phyloP scores from a whole-genome alignment of 2,888 invertebrate genomes.

The Pyralis farinalis region DNA sequence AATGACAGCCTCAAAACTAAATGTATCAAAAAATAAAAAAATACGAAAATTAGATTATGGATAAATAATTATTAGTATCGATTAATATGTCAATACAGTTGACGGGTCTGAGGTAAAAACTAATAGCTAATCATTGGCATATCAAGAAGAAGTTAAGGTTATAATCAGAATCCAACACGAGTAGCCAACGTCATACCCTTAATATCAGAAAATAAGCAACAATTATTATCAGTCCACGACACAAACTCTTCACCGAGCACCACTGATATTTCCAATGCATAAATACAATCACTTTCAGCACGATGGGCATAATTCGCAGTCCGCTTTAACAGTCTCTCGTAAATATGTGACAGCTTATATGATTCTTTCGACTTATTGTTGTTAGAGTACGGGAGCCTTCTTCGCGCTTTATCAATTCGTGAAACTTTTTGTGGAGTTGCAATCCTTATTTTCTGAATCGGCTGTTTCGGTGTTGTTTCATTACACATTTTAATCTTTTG shows the following conservation, averaged over 20 bases:
- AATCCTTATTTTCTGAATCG: not conserved
- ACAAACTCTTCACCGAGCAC: conserved; percentile 78
- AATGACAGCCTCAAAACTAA: no score
- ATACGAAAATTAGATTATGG: no score
- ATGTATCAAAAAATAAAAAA: no score
- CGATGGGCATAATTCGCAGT: conserved; percentile 74
- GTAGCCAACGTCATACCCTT: conserved; percentile 55
- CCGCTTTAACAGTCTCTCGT: conserved; percentile 71
- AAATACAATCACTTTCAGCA: conserved; percentile 85
- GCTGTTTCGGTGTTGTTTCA: conserved; percentile 42
- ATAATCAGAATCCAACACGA: conserved; percentile 23
- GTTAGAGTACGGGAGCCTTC: conserved; percentile 40
- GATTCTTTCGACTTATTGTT: conserved; percentile 34
- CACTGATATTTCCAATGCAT: conserved; percentile 81
- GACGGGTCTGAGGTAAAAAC: no score
- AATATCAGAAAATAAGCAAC: conserved; percentile 41
- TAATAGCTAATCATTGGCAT: no score
- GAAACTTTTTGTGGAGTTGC: not conserved
- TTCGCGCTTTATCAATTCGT: conserved; percentile 23
- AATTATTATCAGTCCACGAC: conserved; percentile 68
- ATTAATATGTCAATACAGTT: no score
- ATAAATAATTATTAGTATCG: no score
- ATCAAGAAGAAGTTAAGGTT: no score
- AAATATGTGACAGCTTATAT: conserved; percentile 80
- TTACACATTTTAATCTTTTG: conserved; percentile 33